A percentile compares a stretch with the other conserved stretches of the same genome.
Conservation (phyloP, 2,888 invertebrate genomes). For the Rhodophaea formosa region DNA sequence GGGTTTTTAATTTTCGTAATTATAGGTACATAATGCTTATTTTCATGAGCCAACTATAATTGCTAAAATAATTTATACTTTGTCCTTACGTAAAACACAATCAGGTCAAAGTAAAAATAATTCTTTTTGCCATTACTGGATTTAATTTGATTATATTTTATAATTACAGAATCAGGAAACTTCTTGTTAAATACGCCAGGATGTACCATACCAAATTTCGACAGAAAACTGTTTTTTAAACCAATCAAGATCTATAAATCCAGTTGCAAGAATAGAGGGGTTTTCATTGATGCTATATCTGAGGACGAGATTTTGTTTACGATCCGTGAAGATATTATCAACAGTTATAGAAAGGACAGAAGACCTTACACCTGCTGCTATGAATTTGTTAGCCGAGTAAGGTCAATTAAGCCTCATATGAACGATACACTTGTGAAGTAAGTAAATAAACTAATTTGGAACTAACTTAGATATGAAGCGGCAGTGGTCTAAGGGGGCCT, state of each 20-base stretch:
- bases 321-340: constrained; percentile 31
- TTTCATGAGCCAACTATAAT: no score
- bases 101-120: no score
- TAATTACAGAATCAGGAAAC: constrained; percentile 26
- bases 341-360: constrained; percentile 31
- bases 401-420: constrained; percentile 24
- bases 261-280: constrained; percentile 43
- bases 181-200: constrained; percentile 53
- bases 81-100: no score
- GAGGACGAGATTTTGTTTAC: constrained; percentile 12
- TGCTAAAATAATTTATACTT: no score
- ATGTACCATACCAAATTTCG: constrained; percentile 55
- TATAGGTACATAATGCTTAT: no score
- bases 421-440: constrained; percentile 44
- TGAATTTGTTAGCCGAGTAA: constrained; percentile 38
- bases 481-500: no score
- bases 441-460: constrained; percentile 20
- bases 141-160: background rate
- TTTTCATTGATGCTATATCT: constrained; percentile 40
- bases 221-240: constrained; percentile 37
- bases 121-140: background rate
- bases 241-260: constrained; percentile 27
- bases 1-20: no score
- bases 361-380: constrained; percentile 45
- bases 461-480: no score